A percentile compares a stretch with the other conserved stretches of the same genome.
phyloP scores from a whole-genome alignment of 2,113 vertebrate genomes.

The Cichladusa arquata region DNA sequence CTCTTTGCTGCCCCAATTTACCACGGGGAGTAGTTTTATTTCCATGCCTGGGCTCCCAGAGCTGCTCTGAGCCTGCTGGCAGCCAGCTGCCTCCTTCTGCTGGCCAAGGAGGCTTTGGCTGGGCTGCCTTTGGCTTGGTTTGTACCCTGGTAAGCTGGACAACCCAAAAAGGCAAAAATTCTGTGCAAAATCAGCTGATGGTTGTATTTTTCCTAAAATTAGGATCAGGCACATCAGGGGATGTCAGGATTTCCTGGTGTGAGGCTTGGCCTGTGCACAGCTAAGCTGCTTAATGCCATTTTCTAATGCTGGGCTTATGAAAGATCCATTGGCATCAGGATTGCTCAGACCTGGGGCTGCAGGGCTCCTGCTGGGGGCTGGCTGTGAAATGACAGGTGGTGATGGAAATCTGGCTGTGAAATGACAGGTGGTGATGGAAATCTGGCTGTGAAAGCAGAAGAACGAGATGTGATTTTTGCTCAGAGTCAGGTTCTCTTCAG shows the following conservation, averaged over 20 bases:
- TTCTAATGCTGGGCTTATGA: fast-evolving
- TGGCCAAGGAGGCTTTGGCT: neutral
- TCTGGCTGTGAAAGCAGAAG: neutral
- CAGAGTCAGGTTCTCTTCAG: neutral
- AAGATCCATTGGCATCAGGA: neutral
- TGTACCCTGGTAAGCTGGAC: neutral
- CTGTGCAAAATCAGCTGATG: neutral
- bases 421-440: neutral
- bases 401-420: neutral
- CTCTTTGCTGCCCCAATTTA: neutral
- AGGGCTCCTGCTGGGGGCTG: neutral
- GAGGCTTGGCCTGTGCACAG: neutral
- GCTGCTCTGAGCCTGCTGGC: neutral
- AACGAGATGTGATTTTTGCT: neutral
- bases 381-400: neutral
- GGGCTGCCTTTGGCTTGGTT: neutral
- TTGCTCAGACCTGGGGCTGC: neutral
- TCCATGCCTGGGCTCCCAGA: fast-evolving
- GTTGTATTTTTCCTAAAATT: neutral
- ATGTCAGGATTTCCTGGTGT: neutral
- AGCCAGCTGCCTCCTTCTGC: neutral
- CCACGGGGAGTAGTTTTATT: fast-evolving
- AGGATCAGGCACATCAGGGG: neutral
- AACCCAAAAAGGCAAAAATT: neutral
- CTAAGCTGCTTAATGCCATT: neutral